Conservation (phyloP, 2,797 vertebrate genomes). For the Leptoclinus maculatus region DNA sequence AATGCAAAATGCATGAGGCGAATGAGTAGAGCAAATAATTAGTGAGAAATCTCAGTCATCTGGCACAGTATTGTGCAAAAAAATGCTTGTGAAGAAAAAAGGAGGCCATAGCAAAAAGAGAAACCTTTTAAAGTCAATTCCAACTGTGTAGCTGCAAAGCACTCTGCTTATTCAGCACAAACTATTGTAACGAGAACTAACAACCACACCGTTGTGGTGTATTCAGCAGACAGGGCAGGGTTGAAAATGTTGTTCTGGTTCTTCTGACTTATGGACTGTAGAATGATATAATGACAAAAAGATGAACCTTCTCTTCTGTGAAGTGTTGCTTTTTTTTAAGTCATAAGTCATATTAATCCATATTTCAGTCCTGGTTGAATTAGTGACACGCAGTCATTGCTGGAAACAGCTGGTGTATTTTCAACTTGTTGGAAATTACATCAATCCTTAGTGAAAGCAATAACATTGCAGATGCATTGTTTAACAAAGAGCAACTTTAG, state of each 20-base stretch:
- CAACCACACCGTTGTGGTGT: background rate
- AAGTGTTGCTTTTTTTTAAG: background rate
- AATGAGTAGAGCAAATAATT: constrained; percentile 1
- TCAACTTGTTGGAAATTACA: background rate
- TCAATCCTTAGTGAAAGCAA: background rate
- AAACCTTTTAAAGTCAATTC: constrained; percentile 14
- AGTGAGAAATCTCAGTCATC: background rate
- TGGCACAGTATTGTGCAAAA: background rate
- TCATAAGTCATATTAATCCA: background rate
- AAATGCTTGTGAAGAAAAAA: background rate
- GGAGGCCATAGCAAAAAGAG: constrained; percentile 1
- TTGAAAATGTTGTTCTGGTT: background rate
- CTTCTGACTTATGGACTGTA: background rate
- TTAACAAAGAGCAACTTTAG: background rate
- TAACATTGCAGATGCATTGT: background rate
- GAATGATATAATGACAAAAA: background rate
- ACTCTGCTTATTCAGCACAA: constrained; percentile 13
- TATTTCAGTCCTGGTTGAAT: background rate
- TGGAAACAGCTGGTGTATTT: background rate
- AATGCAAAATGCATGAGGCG: constrained; percentile 10
- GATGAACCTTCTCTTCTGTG: background rate
- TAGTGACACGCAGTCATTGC: background rate
- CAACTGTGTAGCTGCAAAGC: background rate
- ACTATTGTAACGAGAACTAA: background rate
- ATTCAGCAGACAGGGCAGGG: background rate